Base-by-base conservation (phyloP, 2,888 invertebrate species). In the Acleris holmiana region DNA sequence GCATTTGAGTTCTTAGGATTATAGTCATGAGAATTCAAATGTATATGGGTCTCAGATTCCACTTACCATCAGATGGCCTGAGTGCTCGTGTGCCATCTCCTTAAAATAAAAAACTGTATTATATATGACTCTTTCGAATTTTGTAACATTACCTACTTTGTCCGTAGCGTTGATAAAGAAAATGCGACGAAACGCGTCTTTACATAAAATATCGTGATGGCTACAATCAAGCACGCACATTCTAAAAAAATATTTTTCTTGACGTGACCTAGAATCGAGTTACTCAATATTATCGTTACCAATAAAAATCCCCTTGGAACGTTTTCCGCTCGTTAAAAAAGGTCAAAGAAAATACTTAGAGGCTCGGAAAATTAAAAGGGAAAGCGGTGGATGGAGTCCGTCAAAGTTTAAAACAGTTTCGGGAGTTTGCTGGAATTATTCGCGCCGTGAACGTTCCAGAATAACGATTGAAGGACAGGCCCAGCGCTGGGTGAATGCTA, bases 371-470 rank as follows among this genome's bases (percentile, higher is more conserved):
- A 58, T 58, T 50, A 58, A 64, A 48, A 55, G 55, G 48, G 57
- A 40, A 62, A 48, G 48, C 55, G 55, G 17, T 44, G 23, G 40
- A 54, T 6, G 57, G 47, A 53, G 58, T 40, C 57, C 25, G 63
- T 46, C 57, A 23, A 64, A 64, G 58, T 64, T 64, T 53, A 58
- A 57, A 64, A 53, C 64, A 64, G 64, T 64, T 64, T 58, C 23
- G 55, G 21, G 15, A 41, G 44, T 57, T 35, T 19, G 53, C 18
- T 41, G 64, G 53, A 64, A 64, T 58, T 64, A 48, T 57, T 51
- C 51, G 64, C 40, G 46, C 63, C 25, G 47, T 44, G 35, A 35
- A 40, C 55, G 21, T 55, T 44, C 13, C 17, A 50, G 56, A 62
- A 56, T 62, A 49, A 25, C 61, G 49, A 53, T 49, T 61, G 19